Percentiles rank a stretch among this genome's conserved stretches.
These are phyloP conservation scores for Bergia puertoricense DNA, from an alignment of 92 coral and sea anemone genomes.

Conservation along the genomic window DNA sequence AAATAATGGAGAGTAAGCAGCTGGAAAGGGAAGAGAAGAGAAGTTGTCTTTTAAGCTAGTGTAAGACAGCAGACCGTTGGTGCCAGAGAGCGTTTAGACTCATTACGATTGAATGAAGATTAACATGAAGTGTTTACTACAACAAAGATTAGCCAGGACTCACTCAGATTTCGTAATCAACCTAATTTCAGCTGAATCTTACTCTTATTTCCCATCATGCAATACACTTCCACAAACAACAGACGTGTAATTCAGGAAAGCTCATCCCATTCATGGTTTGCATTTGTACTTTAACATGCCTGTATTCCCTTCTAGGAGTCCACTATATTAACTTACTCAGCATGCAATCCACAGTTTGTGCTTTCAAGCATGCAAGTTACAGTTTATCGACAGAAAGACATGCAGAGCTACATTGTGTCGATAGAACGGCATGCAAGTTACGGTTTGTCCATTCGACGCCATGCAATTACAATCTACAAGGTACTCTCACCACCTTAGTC, in stretches of 20 bases:
- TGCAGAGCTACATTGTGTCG: background rate
- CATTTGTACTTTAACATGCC: background rate
- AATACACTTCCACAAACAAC: background rate
- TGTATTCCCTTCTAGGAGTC: background rate
- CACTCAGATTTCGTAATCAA: background rate
- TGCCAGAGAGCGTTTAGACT: background rate
- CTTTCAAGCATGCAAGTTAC: constrained; percentile 28
- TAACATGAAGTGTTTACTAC: background rate
- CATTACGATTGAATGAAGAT: background rate
- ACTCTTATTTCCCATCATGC: background rate
- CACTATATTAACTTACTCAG: background rate
- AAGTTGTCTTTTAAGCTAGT: background rate
- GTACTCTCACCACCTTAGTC: background rate
- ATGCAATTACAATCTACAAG: background rate
- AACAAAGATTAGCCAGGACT: background rate
- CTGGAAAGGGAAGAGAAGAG: background rate
- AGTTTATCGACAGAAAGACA: background rate
- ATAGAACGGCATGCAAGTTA: background rate
- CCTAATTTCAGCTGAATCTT: background rate
- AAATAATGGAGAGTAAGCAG: background rate
- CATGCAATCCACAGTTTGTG: background rate
- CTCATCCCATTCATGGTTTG: background rate
- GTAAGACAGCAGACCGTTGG: background rate
- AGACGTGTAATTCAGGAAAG: background rate
- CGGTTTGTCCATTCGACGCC: background rate